phyloP scores from a whole-genome alignment of 2,888 invertebrate genomes.

The Stegophylla sp. region DNA sequence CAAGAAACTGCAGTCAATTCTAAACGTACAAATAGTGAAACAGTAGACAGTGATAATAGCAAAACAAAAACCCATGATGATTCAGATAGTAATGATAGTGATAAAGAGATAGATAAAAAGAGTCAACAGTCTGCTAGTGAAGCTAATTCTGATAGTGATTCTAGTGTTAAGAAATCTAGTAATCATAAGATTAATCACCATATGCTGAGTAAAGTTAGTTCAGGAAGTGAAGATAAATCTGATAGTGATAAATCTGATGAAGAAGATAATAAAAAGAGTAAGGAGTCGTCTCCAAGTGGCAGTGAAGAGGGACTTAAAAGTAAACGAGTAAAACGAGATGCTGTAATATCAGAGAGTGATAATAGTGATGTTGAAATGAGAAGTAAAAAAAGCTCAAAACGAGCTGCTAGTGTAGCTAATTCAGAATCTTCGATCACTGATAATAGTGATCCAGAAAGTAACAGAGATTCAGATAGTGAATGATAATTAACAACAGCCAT shows the following conservation, averaged over 20 bases:
- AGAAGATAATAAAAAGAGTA: conserved; percentile 2
- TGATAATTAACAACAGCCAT: not conserved
- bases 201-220: conserved; percentile 30
- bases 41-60: conserved; percentile 19
- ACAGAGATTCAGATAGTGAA: conserved; percentile 42
- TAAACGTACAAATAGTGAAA: conserved; percentile 29
- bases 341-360: conserved; percentile 37
- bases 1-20: not conserved
- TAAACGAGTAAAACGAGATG: conserved; percentile 16
- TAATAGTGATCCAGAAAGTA: conserved; percentile 45
- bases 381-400: conserved; percentile 30
- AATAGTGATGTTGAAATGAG: conserved; percentile 22
- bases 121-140: conserved; percentile 15
- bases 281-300: conserved; percentile 34
- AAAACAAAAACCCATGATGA: not conserved
- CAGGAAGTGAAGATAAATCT: conserved; percentile 52
- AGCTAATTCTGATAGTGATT: conserved; percentile 44
- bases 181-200: not conserved
- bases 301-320: conserved; percentile 33
- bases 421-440: conserved; percentile 38
- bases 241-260: conserved; percentile 50
- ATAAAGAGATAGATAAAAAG: conserved; percentile 24
- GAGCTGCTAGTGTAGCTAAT: conserved; percentile 26
- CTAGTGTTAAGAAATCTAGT: conserved; percentile 18
- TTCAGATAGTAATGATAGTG: conserved; percentile 31